These are phyloP conservation scores for Quiscalus mexicanus DNA, from an alignment of 2,113 vertebrate species.

Conservation along the genomic window DNA sequence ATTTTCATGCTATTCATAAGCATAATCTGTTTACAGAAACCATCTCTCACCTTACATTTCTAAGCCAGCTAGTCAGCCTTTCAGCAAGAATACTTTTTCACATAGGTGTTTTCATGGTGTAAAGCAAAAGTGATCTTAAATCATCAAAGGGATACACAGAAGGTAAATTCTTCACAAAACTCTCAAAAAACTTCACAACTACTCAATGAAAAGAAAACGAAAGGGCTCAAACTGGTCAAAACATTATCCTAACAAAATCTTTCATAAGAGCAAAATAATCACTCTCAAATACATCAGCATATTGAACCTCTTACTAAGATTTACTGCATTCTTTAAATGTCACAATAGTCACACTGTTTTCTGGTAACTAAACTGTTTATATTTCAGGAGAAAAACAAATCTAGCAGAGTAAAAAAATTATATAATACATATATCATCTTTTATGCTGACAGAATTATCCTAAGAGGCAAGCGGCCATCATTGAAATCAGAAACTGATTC, in stretches of 20 bases:
- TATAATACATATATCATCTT: not conserved
- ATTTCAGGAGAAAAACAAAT: constrained; percentile 21
- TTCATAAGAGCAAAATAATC: not conserved
- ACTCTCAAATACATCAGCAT: not conserved
- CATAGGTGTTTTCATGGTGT: not conserved
- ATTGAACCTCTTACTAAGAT: not conserved
- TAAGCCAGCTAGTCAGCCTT: not conserved
- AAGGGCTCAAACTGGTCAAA: not conserved
- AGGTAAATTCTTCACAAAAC: not conserved
- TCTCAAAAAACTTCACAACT: not conserved
- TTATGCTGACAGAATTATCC: not conserved
- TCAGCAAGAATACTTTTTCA: not conserved
- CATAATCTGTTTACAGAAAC: not conserved
- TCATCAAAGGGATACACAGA: not conserved
- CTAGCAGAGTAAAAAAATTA: not conserved
- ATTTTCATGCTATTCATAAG: not conserved
- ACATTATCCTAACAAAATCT: not conserved
- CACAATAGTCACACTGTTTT: not conserved
- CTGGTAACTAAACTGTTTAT: not conserved
- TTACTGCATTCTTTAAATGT: not conserved
- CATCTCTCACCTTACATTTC: not conserved
- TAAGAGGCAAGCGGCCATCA: not conserved
- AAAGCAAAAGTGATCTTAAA: not conserved
- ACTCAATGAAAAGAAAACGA: not conserved
- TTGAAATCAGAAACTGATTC: not conserved